Evolutionary conservation across 2,113 vertebrate species (phyloP), one percentile per base, ranked within the genome.

Genomic region (Caranx ignobilis): DNA sequence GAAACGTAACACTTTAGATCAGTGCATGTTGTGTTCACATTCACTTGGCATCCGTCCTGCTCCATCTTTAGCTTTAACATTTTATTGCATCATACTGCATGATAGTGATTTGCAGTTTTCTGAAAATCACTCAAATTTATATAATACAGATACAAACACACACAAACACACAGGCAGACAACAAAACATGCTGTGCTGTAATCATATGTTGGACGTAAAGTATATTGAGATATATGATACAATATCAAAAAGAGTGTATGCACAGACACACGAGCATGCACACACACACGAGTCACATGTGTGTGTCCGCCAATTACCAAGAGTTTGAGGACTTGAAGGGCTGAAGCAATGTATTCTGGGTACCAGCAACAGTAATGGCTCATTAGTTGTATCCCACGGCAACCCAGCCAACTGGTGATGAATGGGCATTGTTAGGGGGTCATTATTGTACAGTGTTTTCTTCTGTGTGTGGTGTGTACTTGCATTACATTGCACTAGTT

Each of bases 301-400:
- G 6, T 2, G 7, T 59, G 48, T 48, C 21, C 1, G 35, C 65
- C 75, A 78, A 2, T 73, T 79, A 57, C 39, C 79, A 61, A 50
- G 35, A 56, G 55, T 39, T n/a, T 41, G 16, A 66, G 39, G 43
- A 77, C 59, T 72, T 50, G 31, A 63, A 80, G 43, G 62, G 37
- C 61, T 45, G 34, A 48, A 47, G 77, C 82, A 79, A 60, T 81
- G 85, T 55, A 91, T 85, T 86, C 35, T 89, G 88, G 91, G 90
- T 77, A 83, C 63, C 16, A 76, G 65, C 15, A 52, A 59, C 64
- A 57, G 52, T 57, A 64, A 76, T 62, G 84, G 68, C 71, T 92
- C 81, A 88, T 89, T 89, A 83, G 56, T 68, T 80, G 21, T 71
- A 9, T 80, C 83, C 81, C 60, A 64, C 11, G 9, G 84, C 74